A percentile compares a stretch with the other conserved stretches of the same genome.
Conservation (phyloP, 2,113 vertebrate species). For the Hyla sarda region DNA sequence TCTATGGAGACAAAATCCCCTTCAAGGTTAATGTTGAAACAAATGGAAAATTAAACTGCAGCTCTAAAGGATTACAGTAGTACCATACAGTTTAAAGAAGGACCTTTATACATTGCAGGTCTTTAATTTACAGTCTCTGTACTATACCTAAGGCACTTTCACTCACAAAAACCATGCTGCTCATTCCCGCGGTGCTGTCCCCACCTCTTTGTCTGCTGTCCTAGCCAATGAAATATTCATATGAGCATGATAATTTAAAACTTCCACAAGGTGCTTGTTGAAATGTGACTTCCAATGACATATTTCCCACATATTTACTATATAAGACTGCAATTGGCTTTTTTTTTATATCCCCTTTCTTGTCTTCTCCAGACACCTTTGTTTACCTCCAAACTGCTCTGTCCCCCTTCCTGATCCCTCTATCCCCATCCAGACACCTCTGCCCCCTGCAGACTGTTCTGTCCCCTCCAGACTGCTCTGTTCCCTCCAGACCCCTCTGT, state of each 20-base stretch:
- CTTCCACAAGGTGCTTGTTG: neutral
- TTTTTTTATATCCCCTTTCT: too few species aligned
- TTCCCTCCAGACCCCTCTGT: too few species aligned
- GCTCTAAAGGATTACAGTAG: neutral
- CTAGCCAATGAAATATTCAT: neutral
- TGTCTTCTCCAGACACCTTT: too few species aligned
- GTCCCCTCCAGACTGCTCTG: too few species aligned
- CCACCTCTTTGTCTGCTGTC: neutral
- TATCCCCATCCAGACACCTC: too few species aligned
- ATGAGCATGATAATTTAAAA: neutral
- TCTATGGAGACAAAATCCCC: constrained; percentile 39
- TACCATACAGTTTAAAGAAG: neutral
- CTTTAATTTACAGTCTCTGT: neutral
- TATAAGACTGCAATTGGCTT: too few species aligned
- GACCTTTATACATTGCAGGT: neutral
- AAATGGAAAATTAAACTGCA: constrained; percentile 32
- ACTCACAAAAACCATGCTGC: neutral
- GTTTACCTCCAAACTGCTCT: too few species aligned
- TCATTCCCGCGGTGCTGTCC: neutral
- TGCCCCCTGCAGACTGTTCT: too few species aligned
- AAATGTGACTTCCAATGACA: neutral
- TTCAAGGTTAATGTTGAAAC: constrained; percentile 30
- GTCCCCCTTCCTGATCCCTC: too few species aligned
- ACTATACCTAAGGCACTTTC: neutral
- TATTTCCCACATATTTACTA: neutral